Percentiles rank a stretch among this genome's conserved stretches.
Conservation (phyloP, 64 coral and sea anemone species). For the Dendrophyllia cribrosa region DNA sequence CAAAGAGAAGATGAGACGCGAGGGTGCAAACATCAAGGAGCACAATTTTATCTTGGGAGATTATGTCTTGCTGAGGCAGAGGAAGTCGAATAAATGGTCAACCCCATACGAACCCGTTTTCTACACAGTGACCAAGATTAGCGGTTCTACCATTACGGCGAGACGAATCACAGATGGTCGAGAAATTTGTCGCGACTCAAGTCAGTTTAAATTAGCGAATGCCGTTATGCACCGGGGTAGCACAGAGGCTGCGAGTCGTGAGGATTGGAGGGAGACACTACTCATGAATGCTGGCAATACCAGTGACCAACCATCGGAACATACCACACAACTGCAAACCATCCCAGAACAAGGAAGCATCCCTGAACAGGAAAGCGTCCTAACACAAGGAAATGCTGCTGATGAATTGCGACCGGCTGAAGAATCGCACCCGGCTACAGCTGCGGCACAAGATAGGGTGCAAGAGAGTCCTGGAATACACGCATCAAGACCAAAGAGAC, state of each 20-base stretch:
- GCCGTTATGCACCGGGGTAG: slow-evolving; percentile 3
- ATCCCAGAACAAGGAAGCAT: not conserved
- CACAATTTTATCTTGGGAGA: slow-evolving; percentile 43
- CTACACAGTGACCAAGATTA: slow-evolving; percentile 48
- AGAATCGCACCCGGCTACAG: not conserved
- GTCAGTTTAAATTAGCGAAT: slow-evolving; percentile 62
- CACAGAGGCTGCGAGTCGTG: not conserved
- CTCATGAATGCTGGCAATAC: not conserved
- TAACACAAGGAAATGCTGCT: not conserved
- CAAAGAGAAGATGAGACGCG: slow-evolving; percentile 12
- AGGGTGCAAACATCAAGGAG: slow-evolving; percentile 27
- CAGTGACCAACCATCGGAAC: not conserved
- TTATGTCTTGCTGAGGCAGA: slow-evolving; percentile 42
- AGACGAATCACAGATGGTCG: slow-evolving; percentile 62
- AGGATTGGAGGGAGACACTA: slow-evolving; percentile 6
- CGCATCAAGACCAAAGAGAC: not conserved
- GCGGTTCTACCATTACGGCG: slow-evolving; percentile 53
- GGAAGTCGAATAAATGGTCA: slow-evolving; percentile 40
- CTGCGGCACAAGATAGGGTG: not conserved
- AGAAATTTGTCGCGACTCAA: slow-evolving; percentile 43
- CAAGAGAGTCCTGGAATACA: not conserved
- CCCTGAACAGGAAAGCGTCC: not conserved
- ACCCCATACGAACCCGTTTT: slow-evolving; percentile 65
- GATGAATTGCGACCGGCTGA: not conserved
- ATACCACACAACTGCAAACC: not conserved